Evolutionary conservation across 2,888 invertebrate species (phyloP).

Genomic region (Leptopilina syphax): DNA sequence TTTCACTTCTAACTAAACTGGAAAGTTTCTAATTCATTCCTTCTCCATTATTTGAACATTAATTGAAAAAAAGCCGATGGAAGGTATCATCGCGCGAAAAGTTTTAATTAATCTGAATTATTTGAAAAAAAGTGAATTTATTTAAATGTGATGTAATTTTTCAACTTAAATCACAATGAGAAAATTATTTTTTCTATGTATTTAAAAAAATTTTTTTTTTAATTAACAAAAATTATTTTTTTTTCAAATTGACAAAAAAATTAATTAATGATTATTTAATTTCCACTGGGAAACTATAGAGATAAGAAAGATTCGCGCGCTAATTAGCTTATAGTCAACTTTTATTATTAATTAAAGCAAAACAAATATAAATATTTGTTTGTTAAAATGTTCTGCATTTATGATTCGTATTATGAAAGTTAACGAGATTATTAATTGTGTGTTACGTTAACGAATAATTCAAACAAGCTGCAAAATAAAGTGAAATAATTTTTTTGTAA

Average conservation of each 20-base stretch:
- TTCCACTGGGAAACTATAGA: not conserved
- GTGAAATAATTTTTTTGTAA: no score
- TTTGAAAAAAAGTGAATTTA: not conserved
- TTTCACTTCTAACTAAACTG: not conserved
- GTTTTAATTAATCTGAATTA: not conserved
- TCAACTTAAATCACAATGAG: no score
- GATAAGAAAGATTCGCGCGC: not conserved
- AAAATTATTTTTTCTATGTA: no score
- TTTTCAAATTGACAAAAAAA: not conserved
- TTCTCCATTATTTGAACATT: not conserved
- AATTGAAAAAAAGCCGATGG: not conserved
- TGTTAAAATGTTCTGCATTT: not conserved
- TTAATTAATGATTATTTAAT: not conserved
- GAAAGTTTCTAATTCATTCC: slow-evolving; percentile 12
- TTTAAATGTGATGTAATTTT: not conserved
- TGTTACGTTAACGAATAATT: no score
- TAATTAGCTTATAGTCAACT: not conserved
- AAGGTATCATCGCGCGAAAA: not conserved
- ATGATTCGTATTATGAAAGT: not conserved
- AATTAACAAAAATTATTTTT: not conserved
- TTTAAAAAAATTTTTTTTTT: no score
- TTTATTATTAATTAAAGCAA: not conserved
- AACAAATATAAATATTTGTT: not conserved
- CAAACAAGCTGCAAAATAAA: not conserved
- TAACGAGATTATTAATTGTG: no score